Percentiles rank a stretch among this genome's conserved stretches.
Conservation (phyloP, 2,797 vertebrate species). For the Sebastes minor region DNA sequence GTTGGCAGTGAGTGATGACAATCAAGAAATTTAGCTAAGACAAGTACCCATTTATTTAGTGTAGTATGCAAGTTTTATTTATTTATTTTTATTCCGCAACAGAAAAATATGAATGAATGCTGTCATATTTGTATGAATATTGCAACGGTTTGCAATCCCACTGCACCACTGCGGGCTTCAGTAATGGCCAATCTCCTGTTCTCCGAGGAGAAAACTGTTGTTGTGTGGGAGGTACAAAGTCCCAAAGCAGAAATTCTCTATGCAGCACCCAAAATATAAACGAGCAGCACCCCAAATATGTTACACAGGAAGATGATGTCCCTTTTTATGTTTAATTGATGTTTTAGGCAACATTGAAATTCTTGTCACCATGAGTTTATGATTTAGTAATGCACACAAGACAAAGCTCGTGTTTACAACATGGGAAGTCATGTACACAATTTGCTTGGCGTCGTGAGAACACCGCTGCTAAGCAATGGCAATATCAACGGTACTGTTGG, state of each 20-base stretch:
- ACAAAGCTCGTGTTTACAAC: neutral
- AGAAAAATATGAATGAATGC: neutral
- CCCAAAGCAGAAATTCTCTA: neutral
- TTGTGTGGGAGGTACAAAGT: conserved; percentile 13
- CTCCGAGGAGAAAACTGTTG: neutral
- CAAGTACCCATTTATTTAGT: conserved; percentile 5
- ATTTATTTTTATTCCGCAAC: conserved; percentile 1
- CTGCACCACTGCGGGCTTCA: conserved; percentile 11
- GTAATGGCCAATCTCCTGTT: conserved; percentile 25
- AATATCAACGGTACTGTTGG: rapidly evolving
- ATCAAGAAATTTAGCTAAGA: neutral
- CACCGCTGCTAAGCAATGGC: rapidly evolving
- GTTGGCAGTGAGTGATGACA: conserved; percentile 1
- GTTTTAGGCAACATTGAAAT: neutral
- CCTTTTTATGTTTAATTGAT: neutral
- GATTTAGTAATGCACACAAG: neutral
- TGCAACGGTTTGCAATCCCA: conserved; percentile 15
- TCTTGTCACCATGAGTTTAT: neutral
- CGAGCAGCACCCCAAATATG: conserved; percentile 14
- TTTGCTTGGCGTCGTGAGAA: no score
- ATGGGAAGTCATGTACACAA: no score
- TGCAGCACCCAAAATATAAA: conserved; percentile 19
- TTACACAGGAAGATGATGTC: neutral
- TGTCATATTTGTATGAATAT: conserved; percentile 31
- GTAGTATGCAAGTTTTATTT: conserved; percentile 8